These are phyloP conservation scores for Sebastes minor DNA, from an alignment of 2,797 vertebrate genomes.

Conservation along the genomic window DNA sequence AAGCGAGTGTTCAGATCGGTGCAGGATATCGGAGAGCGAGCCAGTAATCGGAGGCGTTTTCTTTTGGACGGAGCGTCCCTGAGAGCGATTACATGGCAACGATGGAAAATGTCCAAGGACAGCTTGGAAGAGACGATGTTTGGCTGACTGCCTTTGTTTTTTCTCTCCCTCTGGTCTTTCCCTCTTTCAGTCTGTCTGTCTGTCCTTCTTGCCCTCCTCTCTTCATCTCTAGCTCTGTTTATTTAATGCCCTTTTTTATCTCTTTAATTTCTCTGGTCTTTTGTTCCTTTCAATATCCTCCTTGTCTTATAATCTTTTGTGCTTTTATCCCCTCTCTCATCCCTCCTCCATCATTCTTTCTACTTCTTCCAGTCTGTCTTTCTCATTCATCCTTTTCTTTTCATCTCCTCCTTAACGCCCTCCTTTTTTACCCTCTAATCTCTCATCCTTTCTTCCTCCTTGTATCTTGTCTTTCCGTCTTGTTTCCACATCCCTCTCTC, in stretches of 20 bases:
- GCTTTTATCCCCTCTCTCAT: neutral
- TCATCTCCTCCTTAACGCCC: neutral
- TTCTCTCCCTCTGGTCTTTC: constrained; percentile 3
- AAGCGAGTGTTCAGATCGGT: constrained; percentile 26
- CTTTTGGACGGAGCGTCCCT: constrained; percentile 44
- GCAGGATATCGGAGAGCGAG: constrained; percentile 32
- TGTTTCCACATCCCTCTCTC: neutral
- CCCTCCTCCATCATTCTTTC: neutral
- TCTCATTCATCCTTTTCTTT: neutral
- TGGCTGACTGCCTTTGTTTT: constrained; percentile 20
- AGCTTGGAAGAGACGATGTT: constrained; percentile 28
- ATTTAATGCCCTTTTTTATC: neutral
- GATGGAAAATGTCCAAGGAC: constrained; percentile 58
- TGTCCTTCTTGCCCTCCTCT: neutral
- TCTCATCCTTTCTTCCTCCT: neutral
- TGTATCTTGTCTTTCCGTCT: neutral
- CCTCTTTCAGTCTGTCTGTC: neutral
- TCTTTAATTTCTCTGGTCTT: neutral
- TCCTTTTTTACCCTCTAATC: neutral
- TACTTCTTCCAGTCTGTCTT: neutral
- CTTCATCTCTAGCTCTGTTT: neutral
- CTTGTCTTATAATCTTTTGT: neutral
- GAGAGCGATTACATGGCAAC: constrained; percentile 48
- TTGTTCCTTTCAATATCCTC: neutral
- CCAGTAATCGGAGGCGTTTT: constrained; percentile 47